Evolutionary conservation across 2,797 vertebrate genomes (phyloP).

Genomic region (Hylomyscus alleni): DNA sequence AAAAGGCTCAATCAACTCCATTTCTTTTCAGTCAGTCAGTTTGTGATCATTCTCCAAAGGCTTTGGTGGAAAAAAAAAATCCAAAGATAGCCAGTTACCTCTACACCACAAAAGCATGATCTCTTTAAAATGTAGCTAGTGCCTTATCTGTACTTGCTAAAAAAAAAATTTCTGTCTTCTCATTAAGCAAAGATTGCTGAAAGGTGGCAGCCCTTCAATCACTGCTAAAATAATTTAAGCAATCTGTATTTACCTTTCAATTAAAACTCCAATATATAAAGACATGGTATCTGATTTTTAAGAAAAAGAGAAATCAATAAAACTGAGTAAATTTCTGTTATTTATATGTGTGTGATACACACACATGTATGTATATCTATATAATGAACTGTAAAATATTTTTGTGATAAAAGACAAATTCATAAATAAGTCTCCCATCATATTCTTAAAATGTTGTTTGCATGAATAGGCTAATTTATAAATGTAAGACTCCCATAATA

Average conservation of each 20-base stretch:
- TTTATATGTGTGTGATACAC: not conserved
- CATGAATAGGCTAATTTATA: conserved; percentile 20
- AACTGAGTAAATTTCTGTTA: not conserved
- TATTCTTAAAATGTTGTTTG: conserved; percentile 40
- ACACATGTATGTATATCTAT: not conserved
- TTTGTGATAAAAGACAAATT: conserved; percentile 40
- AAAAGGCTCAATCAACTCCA: not conserved
- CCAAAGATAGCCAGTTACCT: not conserved
- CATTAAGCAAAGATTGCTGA: conserved; percentile 9
- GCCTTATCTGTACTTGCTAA: not conserved
- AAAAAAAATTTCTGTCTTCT: not conserved
- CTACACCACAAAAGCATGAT: not conserved
- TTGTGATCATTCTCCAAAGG: conserved; percentile 38
- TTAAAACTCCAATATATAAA: conserved; percentile 63
- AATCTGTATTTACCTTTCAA: not conserved
- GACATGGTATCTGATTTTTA: conserved; percentile 28
- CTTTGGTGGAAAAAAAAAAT: conserved; percentile 4
- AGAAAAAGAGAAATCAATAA: conserved; percentile 28
- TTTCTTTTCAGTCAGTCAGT: conserved; percentile 38
- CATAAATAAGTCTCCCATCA: not conserved
- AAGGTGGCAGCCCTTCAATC: not conserved
- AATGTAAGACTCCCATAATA: not conserved
- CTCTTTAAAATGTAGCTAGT: not conserved
- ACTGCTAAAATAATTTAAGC: conserved; percentile 13
- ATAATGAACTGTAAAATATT: not conserved